Percentiles rank a stretch among this genome's conserved stretches.
These are phyloP conservation scores for Zygaena filipendulae DNA, from an alignment of 2,888 invertebrate genomes.

Conservation along the genomic window DNA sequence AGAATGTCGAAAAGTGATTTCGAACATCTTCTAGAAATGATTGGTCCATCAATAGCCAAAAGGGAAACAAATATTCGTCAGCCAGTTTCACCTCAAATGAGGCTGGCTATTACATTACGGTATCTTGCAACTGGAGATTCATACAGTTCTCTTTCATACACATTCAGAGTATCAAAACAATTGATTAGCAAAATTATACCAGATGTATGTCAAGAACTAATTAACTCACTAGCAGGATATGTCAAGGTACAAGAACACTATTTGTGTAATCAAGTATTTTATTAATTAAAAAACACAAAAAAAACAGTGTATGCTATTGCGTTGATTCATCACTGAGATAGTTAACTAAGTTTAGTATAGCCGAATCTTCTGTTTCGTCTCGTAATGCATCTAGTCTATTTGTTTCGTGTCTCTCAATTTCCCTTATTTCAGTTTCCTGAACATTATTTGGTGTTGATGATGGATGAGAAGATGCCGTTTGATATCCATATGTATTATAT, in stretches of 20 bases:
- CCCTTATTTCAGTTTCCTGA: no score
- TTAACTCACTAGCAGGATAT: constrained; percentile 9
- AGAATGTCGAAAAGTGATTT: no score
- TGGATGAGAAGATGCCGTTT: constrained; percentile 17
- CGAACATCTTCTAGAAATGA: no score
- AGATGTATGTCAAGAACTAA: constrained; percentile 12
- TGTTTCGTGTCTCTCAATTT: constrained; percentile 19
- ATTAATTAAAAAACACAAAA: constrained; percentile 8
- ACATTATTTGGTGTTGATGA: constrained; percentile 20
- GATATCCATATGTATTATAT: constrained; percentile 19
- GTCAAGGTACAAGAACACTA: constrained; percentile 9
- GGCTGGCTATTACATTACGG: constrained; percentile 17
- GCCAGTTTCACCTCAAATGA: constrained; percentile 18
- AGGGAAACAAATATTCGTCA: constrained; percentile 19
- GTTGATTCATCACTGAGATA: constrained; percentile 11
- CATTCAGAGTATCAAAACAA: constrained; percentile 20
- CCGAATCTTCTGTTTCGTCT: constrained; percentile 9
- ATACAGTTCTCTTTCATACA: constrained; percentile 17
- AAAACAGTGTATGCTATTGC: constrained; percentile 10
- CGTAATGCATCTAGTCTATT: constrained; percentile 14
- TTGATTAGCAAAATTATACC: constrained; percentile 15
- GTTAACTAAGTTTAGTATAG: constrained; percentile 12
- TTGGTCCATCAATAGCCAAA: no score
- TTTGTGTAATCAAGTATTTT: constrained; percentile 8
- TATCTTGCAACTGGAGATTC: constrained; percentile 17